Evolutionary conservation across 1,140 invertebrate genomes (phyloP).

Genomic region (Drosophila sechellia): DNA sequence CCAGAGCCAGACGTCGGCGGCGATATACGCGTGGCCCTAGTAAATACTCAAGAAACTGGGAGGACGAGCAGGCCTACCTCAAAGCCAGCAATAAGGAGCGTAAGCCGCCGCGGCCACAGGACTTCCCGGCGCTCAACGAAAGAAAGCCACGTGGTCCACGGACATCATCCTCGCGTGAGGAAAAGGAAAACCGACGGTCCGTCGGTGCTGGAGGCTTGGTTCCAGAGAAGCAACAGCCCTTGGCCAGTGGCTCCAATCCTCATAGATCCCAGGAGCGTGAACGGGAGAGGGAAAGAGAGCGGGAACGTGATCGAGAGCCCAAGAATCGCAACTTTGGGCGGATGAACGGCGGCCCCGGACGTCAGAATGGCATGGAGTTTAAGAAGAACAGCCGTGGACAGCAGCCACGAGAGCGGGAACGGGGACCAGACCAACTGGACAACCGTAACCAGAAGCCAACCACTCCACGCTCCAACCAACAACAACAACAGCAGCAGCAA

Average conservation of each 20-base stretch:
- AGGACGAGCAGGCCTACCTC: conserved; percentile 94
- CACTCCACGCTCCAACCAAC: conserved; percentile 47
- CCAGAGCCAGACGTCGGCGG: conserved; percentile 92
- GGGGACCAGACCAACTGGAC: conserved; percentile 53
- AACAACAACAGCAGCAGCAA: conserved; percentile 40
- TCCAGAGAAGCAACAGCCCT: conserved; percentile 32
- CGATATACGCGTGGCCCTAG: conserved; percentile 95
- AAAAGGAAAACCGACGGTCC: conserved; percentile 79
- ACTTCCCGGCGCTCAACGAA: conserved; percentile 84
- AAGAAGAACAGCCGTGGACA: conserved; percentile 56
- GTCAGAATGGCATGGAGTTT: conserved; percentile 69
- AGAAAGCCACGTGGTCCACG: conserved; percentile 47
- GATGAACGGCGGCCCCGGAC: conserved; percentile 42
- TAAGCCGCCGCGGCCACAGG: conserved; percentile 79
- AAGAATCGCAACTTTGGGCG: conserved; percentile 62
- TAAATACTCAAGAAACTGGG: conserved; percentile 96
- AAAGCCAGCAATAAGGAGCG: conserved; percentile 79
- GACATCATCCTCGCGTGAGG: conserved; percentile 58
- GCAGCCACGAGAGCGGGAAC: conserved; percentile 43
- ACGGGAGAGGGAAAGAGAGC: conserved; percentile 42
- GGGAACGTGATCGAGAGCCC: conserved; percentile 43
- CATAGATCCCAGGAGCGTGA: conserved; percentile 47
- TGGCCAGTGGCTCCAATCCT: conserved; percentile 13
- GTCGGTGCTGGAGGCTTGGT: neutral
- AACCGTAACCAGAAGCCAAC: conserved; percentile 33